Base-by-base conservation (phyloP, 2,888 invertebrate genomes). In the Xestia rhomboidea region DNA sequence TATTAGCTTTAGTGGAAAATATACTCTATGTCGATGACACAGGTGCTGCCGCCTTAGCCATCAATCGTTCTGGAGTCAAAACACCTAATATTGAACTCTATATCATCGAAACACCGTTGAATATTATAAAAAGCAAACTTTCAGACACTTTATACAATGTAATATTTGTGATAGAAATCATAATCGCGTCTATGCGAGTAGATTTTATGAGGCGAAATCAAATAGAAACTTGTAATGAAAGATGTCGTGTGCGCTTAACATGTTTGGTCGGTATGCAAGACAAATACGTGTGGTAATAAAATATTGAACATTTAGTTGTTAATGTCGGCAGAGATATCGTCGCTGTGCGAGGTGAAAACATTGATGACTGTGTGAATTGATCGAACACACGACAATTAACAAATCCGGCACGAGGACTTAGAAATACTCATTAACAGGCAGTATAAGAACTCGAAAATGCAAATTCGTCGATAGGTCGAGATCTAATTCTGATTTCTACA, bases 141-240 rank as follows among this genome's bases (percentile, higher is more conserved):
- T 89, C 88, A 90, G 87, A 86, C 88, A 88, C 89, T 91, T 90
- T 91, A 91, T 92, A 95, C 94, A 93, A 92, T 93, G 94, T 95
- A 93, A 93, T 94, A 95, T 94, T 95, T 95, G 95, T 95, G 94
- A 96, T 95, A 95, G 96, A 95, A 95, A 96, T 95, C 95, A 92
- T 95, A 96, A 96, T 96, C 95, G 93, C 91, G 91, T 93, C 92
- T 90, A 92, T 93, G 95, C 93, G 92, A 96, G 94, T 93, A 90
- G 89, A 92, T 94, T 96, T 95, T 96, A 96, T 95, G 96, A 95
- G 93, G 91, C 94, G 93, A 95, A 96, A 96, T 95, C 96, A 96
- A 96, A 96, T 96, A 96, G 96, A 96, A 96, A 96, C 96, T 94
- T 95, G 96, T 94, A 96, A 96, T 96, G 95, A 95, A 95, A 95